Base-by-base conservation (phyloP, 1,140 invertebrate genomes). In the Sarcophaga bullata region DNA sequence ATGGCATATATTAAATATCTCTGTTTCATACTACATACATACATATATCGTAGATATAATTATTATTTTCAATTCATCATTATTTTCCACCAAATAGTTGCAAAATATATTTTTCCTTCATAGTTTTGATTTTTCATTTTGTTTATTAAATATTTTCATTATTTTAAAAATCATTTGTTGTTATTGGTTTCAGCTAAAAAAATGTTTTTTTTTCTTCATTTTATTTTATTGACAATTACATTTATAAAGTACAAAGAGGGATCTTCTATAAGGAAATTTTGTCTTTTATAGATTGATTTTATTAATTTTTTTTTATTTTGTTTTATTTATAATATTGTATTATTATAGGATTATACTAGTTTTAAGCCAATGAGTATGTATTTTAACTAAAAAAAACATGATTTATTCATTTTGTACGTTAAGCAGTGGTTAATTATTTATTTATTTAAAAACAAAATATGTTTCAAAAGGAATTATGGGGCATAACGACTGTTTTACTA, bases 281-380 rank as follows among this genome's bases (percentile, higher is more conserved):
- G 25, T 37, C 25, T 37, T 37, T 37, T 37, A 37, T 37, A 4
- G 25, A 37, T 37, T 37, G 25, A 37, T 37, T 37, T 37, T 37
- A 37, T 37, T 37, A 37, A 37, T 37, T 37, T 37, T 2, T 37
- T 37, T 37, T 37, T 37, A 68, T 68, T 17, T 68, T 6, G 17
- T n/a, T 68, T 68, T 68, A n/a, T 13, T 58, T 8, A 19, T 25
- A 68, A 68, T 8, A 19, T 62, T 68, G 1, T 52, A 68, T 68
- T 25, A 17, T 68, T 68, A 25, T 19, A 58, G n/a, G 13, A 58
- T 37, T 37, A 37, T 37, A 68, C 62, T 68, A 68, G n/a, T 68
- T 37, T 68, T 19, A 68, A 68, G 62, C 62, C 62, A 68, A 68
- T 68, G 62, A 68, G 62, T 68, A 68, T 68, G 17, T 37, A 37